Conservation (phyloP, 2,888 invertebrate species). For the Thalpophila matura region DNA sequence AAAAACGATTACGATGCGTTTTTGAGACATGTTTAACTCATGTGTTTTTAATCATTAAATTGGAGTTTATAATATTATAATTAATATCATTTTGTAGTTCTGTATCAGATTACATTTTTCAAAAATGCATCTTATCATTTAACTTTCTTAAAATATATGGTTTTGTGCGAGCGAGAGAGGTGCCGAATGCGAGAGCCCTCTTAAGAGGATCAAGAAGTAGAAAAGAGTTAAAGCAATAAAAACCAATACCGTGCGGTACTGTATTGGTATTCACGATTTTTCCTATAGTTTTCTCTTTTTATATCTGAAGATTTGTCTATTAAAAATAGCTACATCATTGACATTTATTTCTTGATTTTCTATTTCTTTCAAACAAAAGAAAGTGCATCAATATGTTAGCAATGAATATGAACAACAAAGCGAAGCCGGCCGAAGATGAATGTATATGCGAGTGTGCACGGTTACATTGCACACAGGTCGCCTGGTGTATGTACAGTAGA, state of each 20-base stretch:
- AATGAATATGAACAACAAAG: conserved; percentile 66
- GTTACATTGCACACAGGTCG: conserved; percentile 34
- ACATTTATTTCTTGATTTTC: neutral
- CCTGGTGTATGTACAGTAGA: conserved; percentile 47
- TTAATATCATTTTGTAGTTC: too few species aligned
- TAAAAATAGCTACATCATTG: neutral
- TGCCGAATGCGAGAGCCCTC: too few species aligned
- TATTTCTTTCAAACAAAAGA: conserved; percentile 1
- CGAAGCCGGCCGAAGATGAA: conserved; percentile 86
- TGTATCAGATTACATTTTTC: too few species aligned
- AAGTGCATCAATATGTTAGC: conserved; percentile 46
- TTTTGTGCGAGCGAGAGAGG: too few species aligned
- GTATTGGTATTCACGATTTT: neutral
- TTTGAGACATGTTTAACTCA: too few species aligned
- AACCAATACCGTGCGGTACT: neutral
- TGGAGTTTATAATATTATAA: too few species aligned
- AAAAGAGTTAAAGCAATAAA: neutral
- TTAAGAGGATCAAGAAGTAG: neutral
- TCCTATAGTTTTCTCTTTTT: neutral
- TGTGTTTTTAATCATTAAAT: too few species aligned
- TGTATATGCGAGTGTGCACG: conserved; percentile 44
- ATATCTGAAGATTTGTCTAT: neutral
- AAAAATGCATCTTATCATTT: too few species aligned
- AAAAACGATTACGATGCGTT: too few species aligned
- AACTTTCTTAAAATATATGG: too few species aligned